Percentiles rank a stretch among this genome's conserved stretches.
Evolutionary conservation across 2,888 invertebrate species (phyloP).

Genomic region (Beris morrisii): DNA sequence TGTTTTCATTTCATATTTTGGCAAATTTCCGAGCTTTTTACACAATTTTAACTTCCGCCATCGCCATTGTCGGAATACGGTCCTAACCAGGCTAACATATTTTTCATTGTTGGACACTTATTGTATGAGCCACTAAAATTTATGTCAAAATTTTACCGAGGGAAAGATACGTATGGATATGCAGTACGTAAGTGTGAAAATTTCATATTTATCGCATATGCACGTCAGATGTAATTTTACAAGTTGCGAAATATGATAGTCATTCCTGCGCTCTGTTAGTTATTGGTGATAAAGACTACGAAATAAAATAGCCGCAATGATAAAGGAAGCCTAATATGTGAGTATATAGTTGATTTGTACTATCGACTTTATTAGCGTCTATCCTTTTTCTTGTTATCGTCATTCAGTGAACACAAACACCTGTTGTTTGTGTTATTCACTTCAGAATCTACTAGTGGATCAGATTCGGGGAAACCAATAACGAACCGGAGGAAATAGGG

Average conservation of each 20-base stretch:
- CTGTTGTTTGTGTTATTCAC: slow-evolving; percentile 9
- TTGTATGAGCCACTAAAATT: slow-evolving; percentile 1
- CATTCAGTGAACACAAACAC: not conserved
- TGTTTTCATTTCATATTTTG: no score
- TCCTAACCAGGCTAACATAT: slow-evolving; percentile 5
- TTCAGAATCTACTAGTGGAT: not conserved
- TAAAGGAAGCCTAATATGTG: not conserved
- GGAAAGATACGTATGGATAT: no score
- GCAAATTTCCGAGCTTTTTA: no score
- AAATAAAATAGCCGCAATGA: not conserved
- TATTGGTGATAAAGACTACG: not conserved
- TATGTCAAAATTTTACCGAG: no score
- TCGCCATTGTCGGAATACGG: no score
- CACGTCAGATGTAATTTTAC: no score
- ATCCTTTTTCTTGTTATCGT: slow-evolving; percentile 1
- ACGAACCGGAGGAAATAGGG: not conserved
- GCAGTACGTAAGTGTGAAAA: no score
- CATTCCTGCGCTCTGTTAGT: no score
- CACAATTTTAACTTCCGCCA: no score
- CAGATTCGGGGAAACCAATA: no score
- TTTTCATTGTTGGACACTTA: slow-evolving; percentile 27
- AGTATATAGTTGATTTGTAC: not conserved
- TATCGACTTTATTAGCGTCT: not conserved
- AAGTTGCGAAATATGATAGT: no score
- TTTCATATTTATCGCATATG: no score